Evolutionary conservation across 2,888 invertebrate genomes (phyloP), one percentile per base, ranked within the genome.

Genomic region (Calephelis perditalis): DNA sequence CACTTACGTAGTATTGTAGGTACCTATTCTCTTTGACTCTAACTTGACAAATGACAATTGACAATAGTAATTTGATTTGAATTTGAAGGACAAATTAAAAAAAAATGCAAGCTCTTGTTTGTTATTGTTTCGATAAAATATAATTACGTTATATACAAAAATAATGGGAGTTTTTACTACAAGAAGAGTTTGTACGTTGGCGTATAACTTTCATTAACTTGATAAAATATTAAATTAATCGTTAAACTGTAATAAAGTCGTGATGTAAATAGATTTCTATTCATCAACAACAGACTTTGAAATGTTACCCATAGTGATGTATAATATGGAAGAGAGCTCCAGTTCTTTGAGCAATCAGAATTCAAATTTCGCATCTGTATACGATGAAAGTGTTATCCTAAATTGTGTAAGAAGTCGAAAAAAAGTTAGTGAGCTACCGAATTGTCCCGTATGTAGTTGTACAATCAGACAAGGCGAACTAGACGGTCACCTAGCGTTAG

Each of bases 381-480:
- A 81, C 67, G 88, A 90, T 62, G 89, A 89, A 12, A 86, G 73
- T 73, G 78, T 87, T 57, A 90, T 91, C 66, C 66, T 90, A 61
- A 91, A 89, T 72, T 81, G 84, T 67, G 91, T 90, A 60, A 84
- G 94, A 68, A 92, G 86, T 73, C 90, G 94, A 63, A 92, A 92
- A 71, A 92, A 92, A 79, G 92, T 92, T 62, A 79, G 91, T 7
- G 95, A 95, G 73, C 92, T 94, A 11, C 92, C 93, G n/a, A 95
- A 92, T 78, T 98, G 98, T 80, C 98, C 98, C 0, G 95, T 96
- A 1, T 98, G 98, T 80, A 95, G 97, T 66, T 93, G 96, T 64
- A 96, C 97, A 3, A 92, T 98, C 54, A 91, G 97, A 57, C 92
- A 94, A 2, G 94, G 94, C 2, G 98, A 98, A 80, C 88, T 97